A percentile compares a stretch with the other conserved stretches of the same genome.
Evolutionary conservation across 2,797 vertebrate genomes (phyloP).

Genomic region (Momotus momota): DNA sequence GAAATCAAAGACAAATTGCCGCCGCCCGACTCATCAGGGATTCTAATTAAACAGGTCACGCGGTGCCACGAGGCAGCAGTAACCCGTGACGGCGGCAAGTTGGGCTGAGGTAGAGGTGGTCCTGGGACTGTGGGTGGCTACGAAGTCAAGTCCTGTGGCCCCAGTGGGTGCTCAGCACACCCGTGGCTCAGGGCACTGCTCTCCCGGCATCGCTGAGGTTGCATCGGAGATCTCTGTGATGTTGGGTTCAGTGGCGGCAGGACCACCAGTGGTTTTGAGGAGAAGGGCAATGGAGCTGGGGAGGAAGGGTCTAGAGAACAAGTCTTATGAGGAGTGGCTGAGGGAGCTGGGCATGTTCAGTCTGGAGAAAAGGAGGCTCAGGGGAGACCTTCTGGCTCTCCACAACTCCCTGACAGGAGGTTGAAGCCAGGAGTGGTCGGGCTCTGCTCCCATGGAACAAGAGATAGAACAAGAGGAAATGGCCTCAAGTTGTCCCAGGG

Average conservation of each 20-base stretch:
- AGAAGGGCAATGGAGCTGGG: too few species aligned
- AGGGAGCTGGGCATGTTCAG: too few species aligned
- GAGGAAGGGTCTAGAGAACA: too few species aligned
- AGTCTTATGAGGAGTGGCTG: too few species aligned
- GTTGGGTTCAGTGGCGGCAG: fast-evolving
- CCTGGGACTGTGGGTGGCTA: neutral
- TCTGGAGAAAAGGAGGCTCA: too few species aligned
- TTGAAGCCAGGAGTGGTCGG: too few species aligned
- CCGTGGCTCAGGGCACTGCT: fast-evolving
- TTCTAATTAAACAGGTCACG: neutral
- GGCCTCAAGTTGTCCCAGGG: neutral
- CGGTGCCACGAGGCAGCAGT: fast-evolving
- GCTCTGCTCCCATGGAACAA: too few species aligned
- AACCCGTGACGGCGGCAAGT: neutral
- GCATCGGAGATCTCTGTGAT: fast-evolving
- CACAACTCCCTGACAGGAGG: too few species aligned
- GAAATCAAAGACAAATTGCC: neutral
- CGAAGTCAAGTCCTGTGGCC: neutral
- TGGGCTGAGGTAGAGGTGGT: fast-evolving
- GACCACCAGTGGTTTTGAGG: neutral
- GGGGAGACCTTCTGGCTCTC: too few species aligned
- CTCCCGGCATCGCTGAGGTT: fast-evolving
- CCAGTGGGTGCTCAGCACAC: neutral
- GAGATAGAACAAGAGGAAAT: neutral
- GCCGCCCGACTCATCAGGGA: neutral